Evolutionary conservation across 2,888 invertebrate genomes (phyloP), one percentile per base, ranked within the genome.

Genomic region (Epistrophella euchroma): DNA sequence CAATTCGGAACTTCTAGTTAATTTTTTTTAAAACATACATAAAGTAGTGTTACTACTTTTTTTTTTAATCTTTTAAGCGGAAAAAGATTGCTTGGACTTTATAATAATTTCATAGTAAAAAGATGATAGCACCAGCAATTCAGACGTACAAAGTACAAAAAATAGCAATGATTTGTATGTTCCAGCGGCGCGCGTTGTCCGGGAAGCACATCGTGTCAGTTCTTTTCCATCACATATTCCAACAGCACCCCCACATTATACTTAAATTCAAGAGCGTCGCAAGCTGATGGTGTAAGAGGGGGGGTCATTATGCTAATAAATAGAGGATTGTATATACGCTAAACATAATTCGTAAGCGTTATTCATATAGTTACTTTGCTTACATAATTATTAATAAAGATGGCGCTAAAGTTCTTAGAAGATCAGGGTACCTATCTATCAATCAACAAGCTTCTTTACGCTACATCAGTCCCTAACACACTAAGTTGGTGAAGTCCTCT

Each of bases 61-160:
- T 25, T n/a, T 32, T 60, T 50, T 66, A 50, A 66, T 66, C 66
- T 19, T 19, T 35, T 66, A 45, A 15, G 22, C 43, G 58, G 47
- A 43, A 43, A 66, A 56, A 45, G 22, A 35, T 52, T 43, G 19
- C 25, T 52, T 25, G 43, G 19, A 52, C 52, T 50, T 77, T 45
- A 58, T 60, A 35, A 35, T 55, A 25, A 28, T 58, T 60, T 43
- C 52, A 77, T 52, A 45, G 28, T 37, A 13, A 25, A 13, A 17
- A 72, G 71, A 11, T 32, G 76, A 82, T 82, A 82, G 66, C 71
- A 35, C 35, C 47, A 55, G 35, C 11, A 62, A 45, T 11, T 62
- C 43, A 82, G 82, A 82, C 82, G 82, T 77, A 17, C 82, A 82
- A 82, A 82, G 82, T 82, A 55, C 82, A 68, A 64, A 73, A n/a